Conservation (phyloP, 2,888 invertebrate genomes). For the Muschampia plurimacula region DNA sequence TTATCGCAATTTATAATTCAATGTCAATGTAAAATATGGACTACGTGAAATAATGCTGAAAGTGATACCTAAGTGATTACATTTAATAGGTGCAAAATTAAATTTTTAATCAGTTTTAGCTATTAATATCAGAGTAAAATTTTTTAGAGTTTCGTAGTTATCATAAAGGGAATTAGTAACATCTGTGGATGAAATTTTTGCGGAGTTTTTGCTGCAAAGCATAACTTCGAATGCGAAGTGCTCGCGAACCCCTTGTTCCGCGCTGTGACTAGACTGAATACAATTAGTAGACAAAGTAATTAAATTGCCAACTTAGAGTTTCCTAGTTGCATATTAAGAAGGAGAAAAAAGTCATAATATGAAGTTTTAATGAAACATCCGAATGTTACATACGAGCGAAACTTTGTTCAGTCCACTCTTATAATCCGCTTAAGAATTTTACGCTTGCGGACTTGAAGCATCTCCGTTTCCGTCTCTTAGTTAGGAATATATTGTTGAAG, state of each 20-base stretch:
- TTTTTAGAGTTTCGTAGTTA: background rate
- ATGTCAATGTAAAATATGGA: too few relatives aligned
- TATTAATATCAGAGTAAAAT: background rate
- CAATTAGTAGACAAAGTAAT: constrained; percentile 66
- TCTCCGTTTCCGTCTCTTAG: constrained; percentile 33
- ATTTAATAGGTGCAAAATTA: too few relatives aligned
- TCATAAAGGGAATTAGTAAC: constrained; percentile 22
- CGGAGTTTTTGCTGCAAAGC: constrained; percentile 25
- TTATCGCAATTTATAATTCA: too few relatives aligned
- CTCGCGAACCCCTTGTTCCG: constrained; percentile 27
- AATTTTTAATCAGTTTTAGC: background rate
- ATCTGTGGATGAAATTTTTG: constrained; percentile 16
- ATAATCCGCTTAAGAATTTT: constrained; percentile 39
- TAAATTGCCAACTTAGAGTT: constrained; percentile 68
- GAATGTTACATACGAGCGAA: constrained; percentile 35
- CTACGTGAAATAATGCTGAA: too few relatives aligned
- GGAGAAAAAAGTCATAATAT: constrained; percentile 54
- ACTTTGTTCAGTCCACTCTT: constrained; percentile 34
- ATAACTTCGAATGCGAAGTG: constrained; percentile 30
- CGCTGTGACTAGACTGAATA: constrained; percentile 52
- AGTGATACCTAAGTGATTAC: too few relatives aligned
- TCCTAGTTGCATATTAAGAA: constrained; percentile 63
- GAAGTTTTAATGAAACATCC: constrained; percentile 60
- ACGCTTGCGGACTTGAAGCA: constrained; percentile 29
- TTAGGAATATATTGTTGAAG: constrained; percentile 34